Base-by-base conservation (phyloP, 2,888 invertebrate genomes). In the Achlya flavicornis region DNA sequence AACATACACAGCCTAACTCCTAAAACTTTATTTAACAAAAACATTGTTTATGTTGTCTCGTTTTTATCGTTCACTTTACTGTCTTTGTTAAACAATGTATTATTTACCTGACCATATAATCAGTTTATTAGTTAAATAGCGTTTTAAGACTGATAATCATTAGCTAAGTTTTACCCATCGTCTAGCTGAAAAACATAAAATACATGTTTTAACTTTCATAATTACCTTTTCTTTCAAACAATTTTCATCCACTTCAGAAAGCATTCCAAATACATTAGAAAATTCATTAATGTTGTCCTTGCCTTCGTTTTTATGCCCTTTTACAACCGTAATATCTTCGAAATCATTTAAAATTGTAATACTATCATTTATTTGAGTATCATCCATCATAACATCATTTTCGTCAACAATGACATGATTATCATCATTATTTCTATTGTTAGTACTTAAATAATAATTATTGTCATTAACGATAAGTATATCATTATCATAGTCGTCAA, bases 401-500 rank as follows among this genome's bases (percentile, higher is more conserved):
- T 41, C 41, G 7, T 41, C 41, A 12, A 41, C 7, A 41, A 41
- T 12, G 12, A 41, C 12, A 12, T 0, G 61, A 64, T 11, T 41
- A 3, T 12, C 41, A 57, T 43, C 35, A 35, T 66, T 26, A 14
- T 61, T 19, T 16, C 61, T 58, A n/a, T 64, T 65, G 14, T 16
- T 26, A 32, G 59, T 59, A 64, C 61, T 19, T 66, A 61, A 61
- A 33, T 57, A 62, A 61, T 57, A 60, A 48, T 66, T 64, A 64
- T 65, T 63, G 53, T 65, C 63, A 63, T 71, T 61, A 46, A 62
- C 71, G 6, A 64, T 61, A 65, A 66, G 64, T 10, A 65, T 58
- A 41, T 48, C 26, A 35, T 65, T 61, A 26, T 75, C 67, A 64
- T 26, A 26, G 26, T 75, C 65, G 60, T 70, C 71, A 11, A 84